phyloP scores from a whole-genome alignment of 1,140 invertebrate genomes.

The Drosophila sp. region DNA sequence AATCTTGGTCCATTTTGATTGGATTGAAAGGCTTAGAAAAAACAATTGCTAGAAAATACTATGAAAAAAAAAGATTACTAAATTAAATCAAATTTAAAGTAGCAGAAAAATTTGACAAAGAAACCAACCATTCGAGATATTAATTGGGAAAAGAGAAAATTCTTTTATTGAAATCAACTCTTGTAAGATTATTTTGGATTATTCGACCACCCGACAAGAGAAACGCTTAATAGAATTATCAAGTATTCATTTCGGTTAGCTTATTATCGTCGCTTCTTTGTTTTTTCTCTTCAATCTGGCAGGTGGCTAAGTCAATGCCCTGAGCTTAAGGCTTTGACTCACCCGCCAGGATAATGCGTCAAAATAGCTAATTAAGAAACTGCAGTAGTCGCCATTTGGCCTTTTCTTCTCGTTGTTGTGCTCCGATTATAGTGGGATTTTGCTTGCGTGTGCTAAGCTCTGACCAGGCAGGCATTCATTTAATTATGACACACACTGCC shows the following conservation, averaged over 20 bases:
- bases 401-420: neutral
- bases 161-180: too few species aligned
- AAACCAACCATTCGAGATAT: too few species aligned
- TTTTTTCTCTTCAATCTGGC: conserved; percentile 2
- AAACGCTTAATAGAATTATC: neutral
- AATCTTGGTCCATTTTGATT: too few species aligned
- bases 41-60: too few species aligned
- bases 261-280: neutral
- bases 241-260: neutral
- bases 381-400: conserved; percentile 12
- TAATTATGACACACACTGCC: conserved; percentile 71
- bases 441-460: conserved; percentile 70
- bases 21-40: too few species aligned
- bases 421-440: conserved; percentile 21
- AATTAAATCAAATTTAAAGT: neutral
- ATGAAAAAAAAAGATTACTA: neutral
- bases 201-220: neutral
- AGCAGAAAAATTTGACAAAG: too few species aligned
- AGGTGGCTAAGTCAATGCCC: conserved; percentile 10
- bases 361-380: conserved; percentile 11
- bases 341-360: conserved; percentile 4
- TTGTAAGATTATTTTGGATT: too few species aligned
- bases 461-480: conserved; percentile 53
- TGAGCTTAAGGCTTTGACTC: neutral
- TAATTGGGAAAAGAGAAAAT: too few species aligned